Evolutionary conservation across 2,888 invertebrate species (phyloP), one percentile per base, ranked within the genome.

Genomic region (Ichneumoninae sp.): DNA sequence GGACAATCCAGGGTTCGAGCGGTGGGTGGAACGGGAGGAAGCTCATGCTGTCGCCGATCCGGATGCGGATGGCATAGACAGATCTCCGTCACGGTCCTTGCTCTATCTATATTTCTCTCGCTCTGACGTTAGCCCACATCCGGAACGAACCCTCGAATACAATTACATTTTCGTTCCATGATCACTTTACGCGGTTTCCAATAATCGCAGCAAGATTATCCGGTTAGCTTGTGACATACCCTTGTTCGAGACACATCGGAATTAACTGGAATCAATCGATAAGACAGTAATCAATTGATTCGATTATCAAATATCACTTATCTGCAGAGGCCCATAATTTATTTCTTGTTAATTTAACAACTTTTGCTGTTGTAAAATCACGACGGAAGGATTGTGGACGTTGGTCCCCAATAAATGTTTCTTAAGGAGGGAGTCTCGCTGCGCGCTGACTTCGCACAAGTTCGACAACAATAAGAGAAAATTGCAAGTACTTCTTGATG

Each of bases 21-120:
- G 52, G 33, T 13, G 69, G 60, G 26, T 30, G 60, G 19, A 10
- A 52, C 16, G 70, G 70, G 52, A 3, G 70, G 22, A n/a, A 54
- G 54, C 19, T 54, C 19, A 10, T 19, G 22, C 40, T 10, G 26
- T 40, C 36, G 36, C 33, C 73, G 73, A 73, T 36, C 44, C 44
- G 40, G 73, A 40, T 44, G 40, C 60, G 57, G 40, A 26, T 60
- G 57, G 40, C 57, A 60, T 10, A 13, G 73, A 73, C 44, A 22
- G 36, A 16, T 36, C 44, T 6, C 54, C 40, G 40, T 47, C 60
- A 16, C n/a, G 3, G 26, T 60, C 44, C n/a, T 16, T 36, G 13
- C 60, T 40, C 60, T 19, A 22, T 22, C 22, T 16, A 44, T 44
- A 6, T 47, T 16, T 57, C n/a, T 57, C 44, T 3, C 44, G 26